Base-by-base conservation (phyloP, 2,113 vertebrate genomes). In the Nycticryphes semicollaris region DNA sequence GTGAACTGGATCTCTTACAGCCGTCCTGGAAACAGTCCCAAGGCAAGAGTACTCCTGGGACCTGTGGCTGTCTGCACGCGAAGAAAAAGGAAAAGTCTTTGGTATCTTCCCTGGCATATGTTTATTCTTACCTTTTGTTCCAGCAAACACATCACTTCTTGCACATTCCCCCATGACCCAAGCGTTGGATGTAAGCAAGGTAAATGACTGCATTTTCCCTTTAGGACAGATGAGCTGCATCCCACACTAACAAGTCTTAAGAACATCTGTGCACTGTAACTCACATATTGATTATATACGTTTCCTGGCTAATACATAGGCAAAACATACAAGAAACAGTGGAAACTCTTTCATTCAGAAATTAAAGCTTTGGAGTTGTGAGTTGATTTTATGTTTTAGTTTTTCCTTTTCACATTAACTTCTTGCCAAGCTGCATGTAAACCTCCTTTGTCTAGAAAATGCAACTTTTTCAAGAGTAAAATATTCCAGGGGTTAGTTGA, bases 341-440 rank as follows among this genome's bases (percentile, higher is more conserved):
- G 98, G 98, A 98, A 98, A 81, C 78, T 67, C 56, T 98, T 98
- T 97, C 97, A 97, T 78, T 98, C 97, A 92, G 98, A 98, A 94
- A 96, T 96, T 73, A 97, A 98, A 97, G 95, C 98, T 91, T 97
- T 98, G 81, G 93, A 98, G 50, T 90, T 98, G 98, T 98, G 97
- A 96, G 98, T 96, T 92, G 70, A 92, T 96, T 96, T 97, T 88
- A 83, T 92, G 63, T 86, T 93, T 88, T 54, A 90, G 82, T 73
- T 94, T 97, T 90, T 89, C 27, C 64, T 84, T 93, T 67, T 91
- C 67, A 87, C 74, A 41, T 81, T 94, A 92, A 54, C 73, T 84
- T 96, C 59, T 91, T 94, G 94, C 96, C 79, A 91, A 96, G 53
- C 63, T 73, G 91, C 91, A 92, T 95, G 95, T 92, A 93, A 95